Conservation (phyloP, 2,113 vertebrate species). For the Corvus moneduloides region DNA sequence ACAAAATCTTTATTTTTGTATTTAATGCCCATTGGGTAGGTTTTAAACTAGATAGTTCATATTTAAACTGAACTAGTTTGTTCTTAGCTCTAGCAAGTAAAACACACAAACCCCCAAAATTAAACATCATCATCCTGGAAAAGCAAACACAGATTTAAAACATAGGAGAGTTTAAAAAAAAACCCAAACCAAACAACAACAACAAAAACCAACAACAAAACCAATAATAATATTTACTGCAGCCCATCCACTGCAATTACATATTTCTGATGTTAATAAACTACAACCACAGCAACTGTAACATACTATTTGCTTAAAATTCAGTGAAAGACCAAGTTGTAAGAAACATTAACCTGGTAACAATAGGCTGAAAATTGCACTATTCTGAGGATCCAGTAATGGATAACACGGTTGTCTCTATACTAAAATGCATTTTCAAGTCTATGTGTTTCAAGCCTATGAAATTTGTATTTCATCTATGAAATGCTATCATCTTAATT, state of each 20-base stretch:
- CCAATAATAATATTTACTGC: neutral
- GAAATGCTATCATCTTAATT: conserved; percentile 28
- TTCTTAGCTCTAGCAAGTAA: neutral
- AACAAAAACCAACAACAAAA: neutral
- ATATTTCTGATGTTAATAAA: conserved; percentile 33
- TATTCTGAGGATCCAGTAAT: neutral
- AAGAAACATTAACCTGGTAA: conserved; percentile 33
- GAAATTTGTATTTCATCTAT: neutral
- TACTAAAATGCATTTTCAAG: conserved; percentile 22
- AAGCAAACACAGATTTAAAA: neutral
- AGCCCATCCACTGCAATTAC: conserved; percentile 25
- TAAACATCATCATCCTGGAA: neutral
- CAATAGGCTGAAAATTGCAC: conserved; percentile 5
- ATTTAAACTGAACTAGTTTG: neutral
- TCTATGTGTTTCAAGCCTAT: neutral
- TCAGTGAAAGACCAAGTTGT: conserved; percentile 33
- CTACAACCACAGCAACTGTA: conserved; percentile 27
- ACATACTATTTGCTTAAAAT: neutral
- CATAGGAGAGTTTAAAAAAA: neutral
- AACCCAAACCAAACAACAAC: neutral
- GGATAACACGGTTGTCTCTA: conserved; percentile 31
- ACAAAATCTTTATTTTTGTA: neutral
- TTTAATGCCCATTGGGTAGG: neutral
- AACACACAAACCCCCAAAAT: neutral
- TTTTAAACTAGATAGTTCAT: neutral